These are phyloP conservation scores for Chamaetylas fuelleborni DNA, from an alignment of 2,113 vertebrate genomes.

Conservation along the genomic window DNA sequence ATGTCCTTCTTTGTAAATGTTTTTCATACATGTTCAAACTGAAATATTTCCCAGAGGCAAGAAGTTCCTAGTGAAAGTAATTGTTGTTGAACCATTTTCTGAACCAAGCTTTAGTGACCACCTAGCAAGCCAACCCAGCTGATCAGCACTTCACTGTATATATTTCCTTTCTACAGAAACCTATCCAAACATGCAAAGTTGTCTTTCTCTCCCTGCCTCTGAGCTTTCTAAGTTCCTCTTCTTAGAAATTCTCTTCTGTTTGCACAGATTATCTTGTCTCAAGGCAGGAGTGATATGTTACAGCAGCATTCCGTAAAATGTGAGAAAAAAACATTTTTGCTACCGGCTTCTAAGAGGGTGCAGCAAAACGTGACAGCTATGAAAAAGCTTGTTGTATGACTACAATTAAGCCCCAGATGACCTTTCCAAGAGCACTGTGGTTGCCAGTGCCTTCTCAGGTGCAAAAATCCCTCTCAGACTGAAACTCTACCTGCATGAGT, in stretches of 20 bases:
- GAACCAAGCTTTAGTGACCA: neutral
- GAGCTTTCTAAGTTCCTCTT: neutral
- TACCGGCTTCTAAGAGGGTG: accelerated
- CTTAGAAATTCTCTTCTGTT: neutral
- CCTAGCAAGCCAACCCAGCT: neutral
- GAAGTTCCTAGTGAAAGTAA: neutral
- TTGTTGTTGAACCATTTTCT: neutral
- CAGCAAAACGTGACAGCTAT: neutral
- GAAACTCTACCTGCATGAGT: neutral
- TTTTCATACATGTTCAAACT: neutral
- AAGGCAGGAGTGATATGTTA: neutral
- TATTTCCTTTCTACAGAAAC: neutral
- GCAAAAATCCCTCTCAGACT: neutral
- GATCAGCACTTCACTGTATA: neutral
- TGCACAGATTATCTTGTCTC: neutral
- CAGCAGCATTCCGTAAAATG: neutral
- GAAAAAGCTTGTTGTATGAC: neutral
- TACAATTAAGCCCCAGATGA: neutral
- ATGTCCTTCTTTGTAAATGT: neutral
- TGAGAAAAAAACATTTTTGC: neutral
- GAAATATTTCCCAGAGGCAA: neutral
- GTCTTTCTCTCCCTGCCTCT: neutral
- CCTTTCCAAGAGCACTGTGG: neutral
- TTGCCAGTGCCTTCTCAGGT: neutral
- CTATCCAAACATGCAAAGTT: neutral